These are phyloP conservation scores for Teleogryllus occipitalis DNA, from an alignment of 1,140 invertebrate species.

Conservation along the genomic window DNA sequence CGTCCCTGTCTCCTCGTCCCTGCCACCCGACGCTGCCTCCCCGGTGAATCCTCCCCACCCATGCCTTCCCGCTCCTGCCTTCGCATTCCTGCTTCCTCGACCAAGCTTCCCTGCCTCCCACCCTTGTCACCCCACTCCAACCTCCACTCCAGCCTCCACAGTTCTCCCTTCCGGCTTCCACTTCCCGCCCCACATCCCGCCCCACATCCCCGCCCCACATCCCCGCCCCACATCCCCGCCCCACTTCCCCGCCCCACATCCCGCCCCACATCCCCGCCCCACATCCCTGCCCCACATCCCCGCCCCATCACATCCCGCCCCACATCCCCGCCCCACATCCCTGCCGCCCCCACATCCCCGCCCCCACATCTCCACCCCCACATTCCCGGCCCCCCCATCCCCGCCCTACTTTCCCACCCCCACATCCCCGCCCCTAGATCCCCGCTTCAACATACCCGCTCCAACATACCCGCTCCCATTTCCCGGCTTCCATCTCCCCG, in stretches of 20 bases:
- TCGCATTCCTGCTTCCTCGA: not conserved
- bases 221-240: no score
- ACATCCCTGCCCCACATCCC: no score
- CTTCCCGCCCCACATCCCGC: not conserved
- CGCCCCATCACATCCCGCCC: no score
- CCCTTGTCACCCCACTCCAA: not conserved
- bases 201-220: no score
- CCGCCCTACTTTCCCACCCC: not conserved
- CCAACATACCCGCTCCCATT: not conserved
- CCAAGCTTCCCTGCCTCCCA: not conserved
- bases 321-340: no score
- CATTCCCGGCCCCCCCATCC: not conserved
- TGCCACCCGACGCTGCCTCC: not conserved
- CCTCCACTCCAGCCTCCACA: no score
- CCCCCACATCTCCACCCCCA: not conserved
- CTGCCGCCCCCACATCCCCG: no score
- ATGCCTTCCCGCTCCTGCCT: not conserved
- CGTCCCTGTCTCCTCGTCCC: not conserved
- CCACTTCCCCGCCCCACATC: no score
- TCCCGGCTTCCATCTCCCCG: not conserved
- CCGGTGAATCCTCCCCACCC: not conserved
- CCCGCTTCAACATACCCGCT: not conserved
- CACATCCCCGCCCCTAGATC: not conserved
- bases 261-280: no score
- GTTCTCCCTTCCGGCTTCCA: not conserved